Percentiles rank a stretch among this genome's conserved stretches.
Conservation (phyloP, 1,140 invertebrate genomes). For the Anoplolepis gracilipes region DNA sequence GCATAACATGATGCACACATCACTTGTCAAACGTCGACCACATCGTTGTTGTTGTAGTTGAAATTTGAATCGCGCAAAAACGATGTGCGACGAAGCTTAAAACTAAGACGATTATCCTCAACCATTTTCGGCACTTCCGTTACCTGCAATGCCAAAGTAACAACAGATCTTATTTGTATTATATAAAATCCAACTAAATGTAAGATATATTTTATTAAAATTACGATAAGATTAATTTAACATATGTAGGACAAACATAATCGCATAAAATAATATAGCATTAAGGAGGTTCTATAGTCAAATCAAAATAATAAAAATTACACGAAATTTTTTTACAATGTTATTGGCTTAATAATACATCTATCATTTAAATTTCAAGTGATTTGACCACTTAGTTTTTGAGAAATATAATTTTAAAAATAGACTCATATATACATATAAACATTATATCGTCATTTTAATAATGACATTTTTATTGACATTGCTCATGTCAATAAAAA, state of each 20-base stretch:
- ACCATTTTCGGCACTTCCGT: constrained; percentile 84
- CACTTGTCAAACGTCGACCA: constrained; percentile 81
- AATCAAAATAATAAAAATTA: no score
- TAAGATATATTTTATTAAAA: neutral
- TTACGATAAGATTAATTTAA: neutral
- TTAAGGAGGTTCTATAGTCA: no score
- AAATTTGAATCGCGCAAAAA: constrained; percentile 85
- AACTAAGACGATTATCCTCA: constrained; percentile 81
- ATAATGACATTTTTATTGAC: no score
- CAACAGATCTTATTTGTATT: neutral
- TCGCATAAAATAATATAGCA: neutral
- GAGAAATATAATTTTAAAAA: no score
- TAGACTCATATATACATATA: no score
- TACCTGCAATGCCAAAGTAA: constrained; percentile 76
- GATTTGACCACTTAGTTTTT: no score
- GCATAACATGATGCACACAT: neutral
- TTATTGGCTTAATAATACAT: no score
- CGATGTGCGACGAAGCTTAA: constrained; percentile 84
- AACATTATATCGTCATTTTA: no score
- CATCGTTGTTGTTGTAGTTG: constrained; percentile 84
- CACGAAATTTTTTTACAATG: no score
- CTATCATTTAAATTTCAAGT: no score
- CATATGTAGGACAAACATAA: neutral
- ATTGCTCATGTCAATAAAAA: no score
- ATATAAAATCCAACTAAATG: neutral